These are phyloP conservation scores for Liodrosophila aerea DNA, from an alignment of 2,888 invertebrate species.

Conservation along the genomic window DNA sequence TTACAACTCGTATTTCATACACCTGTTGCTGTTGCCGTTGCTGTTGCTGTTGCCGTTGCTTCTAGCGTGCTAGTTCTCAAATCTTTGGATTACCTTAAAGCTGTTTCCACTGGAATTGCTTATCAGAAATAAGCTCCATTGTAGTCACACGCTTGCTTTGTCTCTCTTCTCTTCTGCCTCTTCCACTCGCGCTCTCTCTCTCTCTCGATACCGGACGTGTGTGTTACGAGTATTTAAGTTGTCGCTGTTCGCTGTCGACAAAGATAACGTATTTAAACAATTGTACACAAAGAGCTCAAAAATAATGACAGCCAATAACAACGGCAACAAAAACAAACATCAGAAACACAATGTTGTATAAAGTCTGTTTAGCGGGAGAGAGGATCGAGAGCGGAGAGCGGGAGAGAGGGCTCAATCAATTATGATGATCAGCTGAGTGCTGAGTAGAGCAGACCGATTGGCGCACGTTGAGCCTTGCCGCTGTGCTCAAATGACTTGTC, in stretches of 20 bases:
- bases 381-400: neutral
- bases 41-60: neutral
- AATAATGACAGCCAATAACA: constrained; percentile 7
- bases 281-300: constrained; percentile 24
- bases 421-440: constrained; percentile 21
- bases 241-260: constrained; percentile 33
- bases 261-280: constrained; percentile 42
- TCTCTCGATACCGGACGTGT: constrained; percentile 24
- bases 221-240: constrained; percentile 27
- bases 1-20: neutral
- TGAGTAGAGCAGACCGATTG: constrained; percentile 26
- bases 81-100: constrained; percentile 4
- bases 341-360: neutral
- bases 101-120: constrained; percentile 7
- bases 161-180: neutral
- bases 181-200: neutral
- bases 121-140: constrained; percentile 4
- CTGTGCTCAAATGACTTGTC: constrained; percentile 14
- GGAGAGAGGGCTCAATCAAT: constrained; percentile 10
- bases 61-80: no score
- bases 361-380: neutral
- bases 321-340: constrained; percentile 1
- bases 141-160: constrained; percentile 2
- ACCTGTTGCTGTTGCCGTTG: constrained; percentile 16
- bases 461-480: constrained; percentile 14